These are phyloP conservation scores for Numida meleagris DNA, from an alignment of 2,113 vertebrate genomes.

Conservation along the genomic window DNA sequence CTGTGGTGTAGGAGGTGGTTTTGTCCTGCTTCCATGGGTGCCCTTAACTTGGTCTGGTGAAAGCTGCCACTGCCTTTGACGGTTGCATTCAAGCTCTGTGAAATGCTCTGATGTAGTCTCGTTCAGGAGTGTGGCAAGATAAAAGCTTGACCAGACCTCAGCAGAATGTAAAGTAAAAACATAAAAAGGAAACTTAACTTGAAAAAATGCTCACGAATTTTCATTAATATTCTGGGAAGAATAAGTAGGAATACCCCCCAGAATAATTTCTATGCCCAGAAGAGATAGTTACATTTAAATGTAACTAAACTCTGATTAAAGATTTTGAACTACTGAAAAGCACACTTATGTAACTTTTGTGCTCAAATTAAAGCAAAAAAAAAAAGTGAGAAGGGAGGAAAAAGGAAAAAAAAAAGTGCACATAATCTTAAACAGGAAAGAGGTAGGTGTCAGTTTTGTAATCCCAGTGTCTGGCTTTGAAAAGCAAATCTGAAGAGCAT, in stretches of 20 bases:
- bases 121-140: neutral
- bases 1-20: neutral
- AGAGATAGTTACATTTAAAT: neutral
- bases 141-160: neutral
- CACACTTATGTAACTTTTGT: neutral
- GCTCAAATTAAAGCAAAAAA: neutral
- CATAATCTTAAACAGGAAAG: neutral
- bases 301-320: neutral
- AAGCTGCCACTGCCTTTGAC: fast-evolving
- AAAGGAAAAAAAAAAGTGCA: neutral
- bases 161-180: neutral
- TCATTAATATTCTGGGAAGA: neutral
- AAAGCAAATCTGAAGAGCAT: neutral
- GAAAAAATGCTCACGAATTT: neutral
- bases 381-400: neutral
- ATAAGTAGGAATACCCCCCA: neutral
- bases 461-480: neutral
- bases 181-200: neutral
- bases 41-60: neutral
- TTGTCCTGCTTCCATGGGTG: fast-evolving
- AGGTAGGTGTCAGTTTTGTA: neutral
- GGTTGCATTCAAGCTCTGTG: neutral
- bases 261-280: neutral
- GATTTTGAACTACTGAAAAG: neutral
- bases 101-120: neutral